These are phyloP conservation scores for Ophioderma brevispina DNA, from an alignment of 35 echinoderm and acorn worm genomes.

Conservation along the genomic window DNA sequence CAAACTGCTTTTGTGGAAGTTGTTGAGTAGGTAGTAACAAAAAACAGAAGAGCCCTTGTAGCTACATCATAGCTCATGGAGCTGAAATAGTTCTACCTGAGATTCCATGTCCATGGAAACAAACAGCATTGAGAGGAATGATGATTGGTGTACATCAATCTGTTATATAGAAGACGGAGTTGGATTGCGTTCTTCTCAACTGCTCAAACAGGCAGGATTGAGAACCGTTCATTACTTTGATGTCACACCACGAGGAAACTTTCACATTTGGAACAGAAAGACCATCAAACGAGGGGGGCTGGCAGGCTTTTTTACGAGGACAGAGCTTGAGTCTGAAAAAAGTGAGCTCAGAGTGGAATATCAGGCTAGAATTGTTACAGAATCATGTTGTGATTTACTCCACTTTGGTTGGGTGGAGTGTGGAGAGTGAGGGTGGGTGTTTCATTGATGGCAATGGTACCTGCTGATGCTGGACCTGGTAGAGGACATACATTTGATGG, in stretches of 20 bases:
- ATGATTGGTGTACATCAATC: constrained; percentile 83
- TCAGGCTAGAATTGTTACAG: constrained; percentile 63
- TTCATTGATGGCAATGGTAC: constrained; percentile 80
- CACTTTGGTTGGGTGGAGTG: constrained; percentile 82
- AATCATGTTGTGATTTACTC: constrained; percentile 81
- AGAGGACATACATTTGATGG: constrained; percentile 33
- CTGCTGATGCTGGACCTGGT: constrained; percentile 68
- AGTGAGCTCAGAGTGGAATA: constrained; percentile 88
- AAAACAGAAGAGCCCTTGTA: constrained; percentile 84
- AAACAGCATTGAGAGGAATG: constrained; percentile 79
- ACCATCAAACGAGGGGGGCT: constrained; percentile 78
- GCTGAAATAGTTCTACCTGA: constrained; percentile 64
- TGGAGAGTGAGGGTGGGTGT: constrained; percentile 84
- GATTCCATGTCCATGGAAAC: constrained; percentile 94
- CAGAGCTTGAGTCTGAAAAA: constrained; percentile 53
- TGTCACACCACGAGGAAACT: constrained; percentile 77
- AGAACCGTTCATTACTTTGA: constrained; percentile 67
- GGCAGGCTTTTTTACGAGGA: constrained; percentile 64
- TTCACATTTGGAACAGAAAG: constrained; percentile 87
- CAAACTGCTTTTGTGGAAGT: constrained; percentile 84
- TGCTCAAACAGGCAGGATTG: constrained; percentile 65
- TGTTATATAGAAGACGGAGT: constrained; percentile 82
- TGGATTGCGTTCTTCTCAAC: constrained; percentile 73
- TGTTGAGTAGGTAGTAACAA: constrained; percentile 77
- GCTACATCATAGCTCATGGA: constrained; percentile 73